Conservation (phyloP, 2,888 invertebrate genomes). For the Dynastes grantii region DNA sequence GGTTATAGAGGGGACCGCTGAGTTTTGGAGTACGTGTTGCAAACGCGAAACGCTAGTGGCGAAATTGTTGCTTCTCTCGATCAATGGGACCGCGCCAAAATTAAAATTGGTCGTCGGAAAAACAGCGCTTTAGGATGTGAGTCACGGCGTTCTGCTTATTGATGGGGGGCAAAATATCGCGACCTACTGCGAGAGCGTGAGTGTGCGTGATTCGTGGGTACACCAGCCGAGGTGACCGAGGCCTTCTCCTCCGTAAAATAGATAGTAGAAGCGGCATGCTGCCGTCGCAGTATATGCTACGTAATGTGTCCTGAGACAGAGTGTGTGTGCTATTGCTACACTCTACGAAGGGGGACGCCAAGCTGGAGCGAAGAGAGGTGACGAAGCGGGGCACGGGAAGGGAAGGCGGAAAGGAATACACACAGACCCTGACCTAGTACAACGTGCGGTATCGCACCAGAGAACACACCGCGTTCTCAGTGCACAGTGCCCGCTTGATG, state of each 20-base stretch:
- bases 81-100: no score
- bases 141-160: no score
- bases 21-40: no score
- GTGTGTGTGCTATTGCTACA: slow-evolving; percentile 2
- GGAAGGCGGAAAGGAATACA: slow-evolving; percentile 56
- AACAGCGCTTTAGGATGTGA: no score
- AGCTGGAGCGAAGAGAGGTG: slow-evolving; percentile 32
- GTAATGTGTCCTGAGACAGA: slow-evolving; percentile 55
- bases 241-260: slow-evolving; percentile 57
- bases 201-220: slow-evolving; percentile 53
- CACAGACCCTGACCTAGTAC: slow-evolving; percentile 63
- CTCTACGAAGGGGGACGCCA: slow-evolving; percentile 12
- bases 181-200: slow-evolving; percentile 53
- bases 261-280: slow-evolving; percentile 55
- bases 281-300: slow-evolving; percentile 38
- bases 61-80: no score
- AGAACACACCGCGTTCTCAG: slow-evolving; percentile 53
- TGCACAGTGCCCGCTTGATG: slow-evolving; percentile 50
- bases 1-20: no score
- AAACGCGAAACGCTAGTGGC: no score
- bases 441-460: slow-evolving; percentile 60
- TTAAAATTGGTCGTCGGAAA: no score
- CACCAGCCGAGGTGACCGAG: slow-evolving; percentile 57
- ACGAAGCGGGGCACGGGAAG: slow-evolving; percentile 50
- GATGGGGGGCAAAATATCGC: slow-evolving; percentile 47